Evolutionary conservation across 2,888 invertebrate species (phyloP).

Genomic region (Eugnorisma glareosa): DNA sequence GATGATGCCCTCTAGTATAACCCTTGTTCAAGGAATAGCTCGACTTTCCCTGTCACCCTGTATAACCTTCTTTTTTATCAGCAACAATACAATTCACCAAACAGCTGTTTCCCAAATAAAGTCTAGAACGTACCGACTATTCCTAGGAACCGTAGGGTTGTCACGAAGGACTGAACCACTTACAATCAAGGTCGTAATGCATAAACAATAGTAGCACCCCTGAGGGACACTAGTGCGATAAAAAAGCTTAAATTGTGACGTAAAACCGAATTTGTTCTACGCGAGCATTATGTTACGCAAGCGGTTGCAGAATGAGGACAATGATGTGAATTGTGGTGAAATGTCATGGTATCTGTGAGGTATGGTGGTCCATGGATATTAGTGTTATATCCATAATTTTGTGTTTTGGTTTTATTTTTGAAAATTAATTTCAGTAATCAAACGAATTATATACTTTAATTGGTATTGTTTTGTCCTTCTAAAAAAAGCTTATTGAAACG

Average conservation of each 20-base stretch:
- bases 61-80: slow-evolving; percentile 16
- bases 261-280: slow-evolving; percentile 26
- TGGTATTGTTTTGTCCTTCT: not conserved
- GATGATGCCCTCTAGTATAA: too few relatives aligned
- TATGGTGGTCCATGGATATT: not conserved
- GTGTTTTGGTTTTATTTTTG: too few relatives aligned
- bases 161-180: slow-evolving; percentile 44
- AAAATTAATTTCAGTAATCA: not conserved
- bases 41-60: too few relatives aligned
- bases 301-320: slow-evolving; percentile 26
- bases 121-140: slow-evolving; percentile 32
- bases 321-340: not conserved
- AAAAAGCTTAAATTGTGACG: slow-evolving; percentile 57
- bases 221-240: slow-evolving; percentile 41
- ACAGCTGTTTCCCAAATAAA: slow-evolving; percentile 16
- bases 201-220: slow-evolving; percentile 45
- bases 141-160: slow-evolving; percentile 43
- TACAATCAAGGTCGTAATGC: slow-evolving; percentile 45
- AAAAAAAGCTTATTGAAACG: not conserved
- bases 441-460: too few relatives aligned
- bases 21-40: too few relatives aligned
- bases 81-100: slow-evolving; percentile 9
- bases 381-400: not conserved
- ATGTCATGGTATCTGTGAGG: not conserved
- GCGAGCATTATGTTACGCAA: slow-evolving; percentile 24